A percentile compares a stretch with the other conserved stretches of the same genome.
These are phyloP conservation scores for Pollimyrus isidori DNA, from an alignment of 2,113 vertebrate genomes.

Conservation along the genomic window DNA sequence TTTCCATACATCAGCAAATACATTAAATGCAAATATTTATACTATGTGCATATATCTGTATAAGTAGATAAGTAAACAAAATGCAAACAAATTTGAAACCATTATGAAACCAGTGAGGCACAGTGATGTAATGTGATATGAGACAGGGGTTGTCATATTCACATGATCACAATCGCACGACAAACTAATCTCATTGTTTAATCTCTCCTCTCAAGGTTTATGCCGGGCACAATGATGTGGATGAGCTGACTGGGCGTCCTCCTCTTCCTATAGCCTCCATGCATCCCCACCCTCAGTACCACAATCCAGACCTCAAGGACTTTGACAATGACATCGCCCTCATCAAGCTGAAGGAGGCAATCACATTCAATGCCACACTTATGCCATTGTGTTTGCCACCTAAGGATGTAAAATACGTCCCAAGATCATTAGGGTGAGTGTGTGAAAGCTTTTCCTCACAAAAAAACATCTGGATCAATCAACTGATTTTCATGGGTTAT, in stretches of 20 bases:
- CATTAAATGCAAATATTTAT: neutral
- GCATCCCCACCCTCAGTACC: slow-evolving; percentile 42
- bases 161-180: neutral
- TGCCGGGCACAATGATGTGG: slow-evolving; percentile 33
- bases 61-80: neutral
- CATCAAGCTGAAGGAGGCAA: slow-evolving; percentile 33
- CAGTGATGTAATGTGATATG: neutral
- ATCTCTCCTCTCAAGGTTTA: slow-evolving; percentile 34
- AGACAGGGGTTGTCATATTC: neutral
- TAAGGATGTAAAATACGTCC: neutral
- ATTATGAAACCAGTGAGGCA: neutral
- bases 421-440: slow-evolving; percentile 37
- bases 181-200: neutral
- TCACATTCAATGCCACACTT: slow-evolving; percentile 40
- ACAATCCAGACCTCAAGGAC: fast-evolving
- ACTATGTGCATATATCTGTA: no score
- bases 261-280: slow-evolving; percentile 13
- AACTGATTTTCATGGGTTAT: neutral
- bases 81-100: neutral
- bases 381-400: slow-evolving; percentile 57
- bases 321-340: slow-evolving; percentile 52
- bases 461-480: neutral
- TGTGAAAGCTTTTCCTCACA: neutral
- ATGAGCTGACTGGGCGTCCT: fast-evolving
- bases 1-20: neutral